These are phyloP conservation scores for Olivierus martensii DNA, from an alignment of 1,140 invertebrate genomes.

Conservation along the genomic window DNA sequence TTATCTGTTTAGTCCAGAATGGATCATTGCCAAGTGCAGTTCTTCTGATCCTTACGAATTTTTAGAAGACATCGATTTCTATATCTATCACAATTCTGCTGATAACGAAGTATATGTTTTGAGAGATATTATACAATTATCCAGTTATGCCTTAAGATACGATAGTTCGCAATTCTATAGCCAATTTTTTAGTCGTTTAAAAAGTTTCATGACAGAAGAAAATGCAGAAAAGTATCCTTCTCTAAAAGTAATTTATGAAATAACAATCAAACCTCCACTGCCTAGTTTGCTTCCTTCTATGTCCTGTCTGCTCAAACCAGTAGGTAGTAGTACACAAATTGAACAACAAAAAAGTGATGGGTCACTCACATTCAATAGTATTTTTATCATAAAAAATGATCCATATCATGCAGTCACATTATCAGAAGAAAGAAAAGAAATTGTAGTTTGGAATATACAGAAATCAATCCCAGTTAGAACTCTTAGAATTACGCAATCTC, in stretches of 20 bases:
- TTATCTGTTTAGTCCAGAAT: constrained; percentile 28
- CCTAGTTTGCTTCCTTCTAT: constrained; percentile 14
- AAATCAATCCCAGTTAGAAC: constrained; percentile 45
- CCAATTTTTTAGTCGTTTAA: constrained; percentile 41
- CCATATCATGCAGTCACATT: no score
- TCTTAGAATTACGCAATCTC: constrained; percentile 36
- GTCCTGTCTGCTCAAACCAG: constrained; percentile 10
- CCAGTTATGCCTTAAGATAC: constrained; percentile 49
- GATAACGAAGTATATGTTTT: constrained; percentile 38
- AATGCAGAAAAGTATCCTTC: constrained; percentile 24
- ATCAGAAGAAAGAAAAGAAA: no score
- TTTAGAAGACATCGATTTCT: constrained; percentile 43
- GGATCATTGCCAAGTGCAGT: constrained; percentile 58
- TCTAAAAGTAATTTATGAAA: constrained; percentile 27
- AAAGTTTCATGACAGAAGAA: constrained; percentile 9
- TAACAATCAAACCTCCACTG: constrained; percentile 15
- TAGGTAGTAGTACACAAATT: no score
- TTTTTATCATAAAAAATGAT: no score
- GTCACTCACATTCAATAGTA: no score
- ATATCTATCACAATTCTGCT: constrained; percentile 13
- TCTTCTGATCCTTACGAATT: constrained; percentile 44
- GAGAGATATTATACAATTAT: constrained; percentile 46
- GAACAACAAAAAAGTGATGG: no score
- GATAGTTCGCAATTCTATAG: constrained; percentile 59
- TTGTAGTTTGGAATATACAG: constrained; percentile 41